Base-by-base conservation (phyloP, 1,140 invertebrate genomes). In the Caenorhabditis latens region DNA sequence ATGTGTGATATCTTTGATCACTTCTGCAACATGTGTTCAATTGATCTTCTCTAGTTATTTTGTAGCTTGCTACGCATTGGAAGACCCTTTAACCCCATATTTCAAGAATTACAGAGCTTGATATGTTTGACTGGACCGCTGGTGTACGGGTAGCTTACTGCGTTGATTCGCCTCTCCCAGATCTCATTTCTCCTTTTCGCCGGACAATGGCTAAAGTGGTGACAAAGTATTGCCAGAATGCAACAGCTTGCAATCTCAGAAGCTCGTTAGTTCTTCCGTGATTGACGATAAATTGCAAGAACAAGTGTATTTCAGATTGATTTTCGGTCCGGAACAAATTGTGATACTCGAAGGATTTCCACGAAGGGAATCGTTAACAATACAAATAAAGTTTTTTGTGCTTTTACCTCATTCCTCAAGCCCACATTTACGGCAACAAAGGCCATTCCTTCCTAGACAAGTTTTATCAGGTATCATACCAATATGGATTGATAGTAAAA, bases 261-360 rank as follows among this genome's bases (percentile, higher is more conserved):
- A 83, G 58, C 89, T 79, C 87, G 87, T 88, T 58, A 87, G 63
- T 87, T 65, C 14, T 53, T 14, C 8, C 3, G 2, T 21, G 55
- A 79, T 21, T 40, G 24, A 32, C 21, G 61, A 67, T 9, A n/a
- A 57, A 19, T 50, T 71, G 14, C 11, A 9, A 7, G 40, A 6
- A 11, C 6, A 11, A 43, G 13, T 42, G 9, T 50, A 9, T 55
- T 88, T 83, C 57, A 88, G 87, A 19, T 9, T 88, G 13, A 65
- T 67, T 24, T 88, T 88, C 19, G 84, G 83, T 57, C 67, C 87
- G 4, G 85, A 86, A 24, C 75, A 88, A 61, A 86, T 88, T 32
- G 84, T 86, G 14, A 67, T 88, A 19, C 48, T 88, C 19, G 87
- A 88, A n/a, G 87, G 87, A 21, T 88, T 87, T 87, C 87, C 87